Evolutionary conservation across 2,888 invertebrate genomes (phyloP).

Genomic region (Cheiracanthium punctorium): DNA sequence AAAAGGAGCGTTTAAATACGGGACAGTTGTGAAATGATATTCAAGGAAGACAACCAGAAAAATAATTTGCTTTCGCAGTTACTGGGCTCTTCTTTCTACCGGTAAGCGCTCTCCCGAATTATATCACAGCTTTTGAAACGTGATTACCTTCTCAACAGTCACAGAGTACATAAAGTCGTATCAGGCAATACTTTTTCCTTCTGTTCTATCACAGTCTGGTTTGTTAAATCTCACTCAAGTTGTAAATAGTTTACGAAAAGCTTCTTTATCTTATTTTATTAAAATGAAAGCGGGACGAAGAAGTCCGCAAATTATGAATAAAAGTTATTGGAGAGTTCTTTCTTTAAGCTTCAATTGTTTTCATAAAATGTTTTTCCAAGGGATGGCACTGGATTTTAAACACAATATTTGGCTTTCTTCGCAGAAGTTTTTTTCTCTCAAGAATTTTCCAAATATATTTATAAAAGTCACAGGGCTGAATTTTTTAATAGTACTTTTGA

Average conservation of each 20-base stretch:
- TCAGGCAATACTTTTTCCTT: neutral
- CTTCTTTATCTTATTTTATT: neutral
- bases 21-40: neutral
- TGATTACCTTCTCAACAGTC: neutral
- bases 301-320: no score
- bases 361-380: no score
- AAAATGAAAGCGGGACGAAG: no score
- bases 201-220: neutral
- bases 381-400: no score
- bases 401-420: no score
- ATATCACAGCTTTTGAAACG: constrained; percentile 31
- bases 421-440: no score
- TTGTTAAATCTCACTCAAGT: neutral
- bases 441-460: no score
- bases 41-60: neutral
- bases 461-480: no score
- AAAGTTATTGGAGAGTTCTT: no score
- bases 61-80: neutral
- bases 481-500: no score
- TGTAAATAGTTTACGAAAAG: neutral
- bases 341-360: no score
- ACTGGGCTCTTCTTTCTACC: constrained; percentile 26
- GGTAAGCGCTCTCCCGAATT: constrained; percentile 50
- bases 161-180: neutral
- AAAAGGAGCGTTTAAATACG: neutral